Percentiles rank a stretch among this genome's conserved stretches.
phyloP scores from a whole-genome alignment of 1,140 invertebrate species.

The Thrips palmi region DNA sequence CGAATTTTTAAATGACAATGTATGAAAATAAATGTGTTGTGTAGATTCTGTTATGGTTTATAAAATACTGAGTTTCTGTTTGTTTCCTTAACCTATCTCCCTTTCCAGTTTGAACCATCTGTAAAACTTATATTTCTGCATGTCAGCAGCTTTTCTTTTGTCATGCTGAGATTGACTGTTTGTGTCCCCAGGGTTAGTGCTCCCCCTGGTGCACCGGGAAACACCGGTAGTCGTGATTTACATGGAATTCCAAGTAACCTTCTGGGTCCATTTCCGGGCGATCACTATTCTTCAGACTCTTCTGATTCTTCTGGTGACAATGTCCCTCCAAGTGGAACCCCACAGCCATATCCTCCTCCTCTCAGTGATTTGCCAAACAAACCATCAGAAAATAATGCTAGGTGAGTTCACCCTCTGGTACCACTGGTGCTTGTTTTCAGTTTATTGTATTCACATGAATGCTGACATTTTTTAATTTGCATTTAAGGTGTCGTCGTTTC shows the following conservation, averaged over 20 bases:
- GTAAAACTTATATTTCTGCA: background rate
- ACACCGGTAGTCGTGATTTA: constrained; percentile 18
- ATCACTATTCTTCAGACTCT: constrained; percentile 29
- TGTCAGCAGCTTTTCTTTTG: too few species aligned
- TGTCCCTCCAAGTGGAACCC: background rate
- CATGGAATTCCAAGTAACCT: constrained; percentile 30
- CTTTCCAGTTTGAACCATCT: too few species aligned
- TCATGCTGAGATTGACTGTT: background rate
- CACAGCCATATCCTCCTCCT: constrained; percentile 14
- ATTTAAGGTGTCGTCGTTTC: too few species aligned
- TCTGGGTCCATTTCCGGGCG: constrained; percentile 23
- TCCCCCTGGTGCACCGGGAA: background rate
- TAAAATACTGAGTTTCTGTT: too few species aligned
- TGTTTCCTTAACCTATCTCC: too few species aligned
- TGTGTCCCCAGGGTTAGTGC: background rate
- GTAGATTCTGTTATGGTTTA: too few species aligned
- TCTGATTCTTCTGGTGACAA: constrained; percentile 21
- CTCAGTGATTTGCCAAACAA: constrained; percentile 7
- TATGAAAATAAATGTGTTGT: too few species aligned
- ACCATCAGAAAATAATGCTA: constrained; percentile 14
- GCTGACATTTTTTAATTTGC: too few species aligned
- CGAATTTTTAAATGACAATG: too few species aligned
- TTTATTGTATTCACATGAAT: too few species aligned
- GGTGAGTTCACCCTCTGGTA: constrained; percentile 10
- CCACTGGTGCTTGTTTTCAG: background rate